These are phyloP conservation scores for Sebastes cheni DNA, from an alignment of 2,797 vertebrate species.

Conservation along the genomic window DNA sequence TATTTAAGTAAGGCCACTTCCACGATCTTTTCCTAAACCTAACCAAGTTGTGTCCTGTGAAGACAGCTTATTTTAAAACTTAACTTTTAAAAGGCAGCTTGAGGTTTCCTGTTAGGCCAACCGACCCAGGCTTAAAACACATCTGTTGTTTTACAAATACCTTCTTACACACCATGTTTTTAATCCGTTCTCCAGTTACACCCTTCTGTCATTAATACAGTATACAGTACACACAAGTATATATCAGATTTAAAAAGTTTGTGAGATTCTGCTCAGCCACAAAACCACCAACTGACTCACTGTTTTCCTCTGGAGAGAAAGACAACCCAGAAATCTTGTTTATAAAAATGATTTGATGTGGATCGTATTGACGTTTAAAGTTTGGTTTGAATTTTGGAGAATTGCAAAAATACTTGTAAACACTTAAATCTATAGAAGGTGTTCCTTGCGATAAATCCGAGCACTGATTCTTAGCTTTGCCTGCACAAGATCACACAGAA, in stretches of 20 bases:
- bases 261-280: constrained; percentile 29
- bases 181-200: constrained; percentile 35
- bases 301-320: constrained; percentile 13
- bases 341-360: not conserved
- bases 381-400: not conserved
- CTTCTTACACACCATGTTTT: constrained; percentile 14
- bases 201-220: constrained; percentile 17
- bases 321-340: not conserved
- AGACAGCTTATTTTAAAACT: not conserved
- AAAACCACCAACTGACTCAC: constrained; percentile 44
- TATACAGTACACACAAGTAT: constrained; percentile 7
- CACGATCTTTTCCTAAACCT: too few relatives aligned
- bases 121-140: constrained; percentile 22
- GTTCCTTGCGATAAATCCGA: not conserved
- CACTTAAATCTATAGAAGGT: not conserved
- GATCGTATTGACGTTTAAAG: not conserved
- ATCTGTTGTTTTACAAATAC: constrained; percentile 33
- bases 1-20: too few relatives aligned
- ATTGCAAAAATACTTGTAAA: not conserved
- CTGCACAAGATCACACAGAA: not conserved
- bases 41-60: too few relatives aligned
- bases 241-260: constrained; percentile 30
- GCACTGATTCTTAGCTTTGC: constrained; percentile 3
- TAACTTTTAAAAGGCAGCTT: not conserved
- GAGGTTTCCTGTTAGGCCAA: not conserved